Evolutionary conservation across 2,113 vertebrate genomes (phyloP), one percentile per base, ranked within the genome.

Genomic region (Procavia capensis): DNA sequence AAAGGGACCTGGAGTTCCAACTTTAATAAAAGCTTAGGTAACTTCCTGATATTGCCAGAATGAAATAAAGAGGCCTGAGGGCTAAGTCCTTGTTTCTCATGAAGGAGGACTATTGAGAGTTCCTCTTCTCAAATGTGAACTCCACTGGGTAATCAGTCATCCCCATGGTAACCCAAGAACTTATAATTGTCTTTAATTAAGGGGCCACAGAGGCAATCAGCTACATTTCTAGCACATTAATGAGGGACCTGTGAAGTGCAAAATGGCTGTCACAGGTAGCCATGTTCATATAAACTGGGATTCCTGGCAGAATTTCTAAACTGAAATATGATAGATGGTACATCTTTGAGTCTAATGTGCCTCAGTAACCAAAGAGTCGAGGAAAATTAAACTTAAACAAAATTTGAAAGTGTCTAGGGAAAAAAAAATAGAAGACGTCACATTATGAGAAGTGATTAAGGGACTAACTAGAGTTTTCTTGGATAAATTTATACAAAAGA

Each of bases 151-250:
- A 98, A 97, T 98, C 97, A 97, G 89, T 95, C 95, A 97, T 97
- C 96, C 95, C 95, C 94, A 97, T 95, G 95, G 96, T 91, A 97
- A 97, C 97, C 91, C 94, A 96, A 96, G 88, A 96, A 97, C 94
- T 97, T 98, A 96, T 97, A 97, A 97, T 98, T 97, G 97, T 97
- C 97, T 98, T 97, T 97, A 97, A 98, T 97, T 98, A 97, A 97
- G 86, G 95, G 96, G 96, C 96, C 97, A 97, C 72, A 89, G 96
- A 85, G 78, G 91, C 96, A 97, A 97, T 97, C 91, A 97, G 84
- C 93, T 95, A 85, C 93, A 94, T 93, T 78, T 90, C 66, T 27
- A 95, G 96, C 88, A 95, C 66, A 88, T 94, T 96, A 97, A 97
- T 96, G 90, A 97, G 91, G 61, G 41, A 96, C 88, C 64, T 20